A percentile compares a stretch with the other conserved stretches of the same genome.
These are phyloP conservation scores for Salticus scenicus DNA, from an alignment of 2,888 invertebrate species.

Conservation along the genomic window DNA sequence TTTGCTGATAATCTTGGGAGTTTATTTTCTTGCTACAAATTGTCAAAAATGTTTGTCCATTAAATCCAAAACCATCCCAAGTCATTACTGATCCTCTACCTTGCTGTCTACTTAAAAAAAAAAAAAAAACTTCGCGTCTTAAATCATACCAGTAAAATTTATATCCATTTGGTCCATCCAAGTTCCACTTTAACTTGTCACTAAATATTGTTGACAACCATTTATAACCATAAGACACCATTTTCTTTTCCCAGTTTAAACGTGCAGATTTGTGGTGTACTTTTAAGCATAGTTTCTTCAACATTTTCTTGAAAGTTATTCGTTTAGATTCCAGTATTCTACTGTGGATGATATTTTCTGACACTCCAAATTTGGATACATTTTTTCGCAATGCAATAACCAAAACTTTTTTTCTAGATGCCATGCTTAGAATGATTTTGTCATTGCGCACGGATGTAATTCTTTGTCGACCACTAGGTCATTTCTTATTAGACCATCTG, in stretches of 20 bases:
- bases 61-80: too few species aligned
- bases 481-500: too few species aligned
- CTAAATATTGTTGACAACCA: neutral
- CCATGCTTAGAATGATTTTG: conserved; percentile 10
- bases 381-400: too few species aligned
- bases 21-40: too few species aligned
- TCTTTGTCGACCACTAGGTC: too few species aligned
- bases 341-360: neutral
- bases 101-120: neutral
- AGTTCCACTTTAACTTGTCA: conserved; percentile 1
- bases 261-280: too few species aligned
- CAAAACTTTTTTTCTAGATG: neutral
- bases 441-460: neutral
- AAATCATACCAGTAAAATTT: neutral
- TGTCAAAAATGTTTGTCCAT: too few species aligned
- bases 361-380: neutral
- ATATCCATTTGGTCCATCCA: neutral
- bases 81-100: too few species aligned
- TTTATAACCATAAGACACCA: neutral
- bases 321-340: neutral
- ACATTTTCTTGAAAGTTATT: conserved; percentile 7
- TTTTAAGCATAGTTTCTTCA: neutral
- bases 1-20: too few species aligned
- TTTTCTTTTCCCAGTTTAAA: neutral
- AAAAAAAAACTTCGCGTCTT: neutral